Evolutionary conservation across 2,113 vertebrate species (phyloP).

Genomic region (Rhinoptilus africanus): DNA sequence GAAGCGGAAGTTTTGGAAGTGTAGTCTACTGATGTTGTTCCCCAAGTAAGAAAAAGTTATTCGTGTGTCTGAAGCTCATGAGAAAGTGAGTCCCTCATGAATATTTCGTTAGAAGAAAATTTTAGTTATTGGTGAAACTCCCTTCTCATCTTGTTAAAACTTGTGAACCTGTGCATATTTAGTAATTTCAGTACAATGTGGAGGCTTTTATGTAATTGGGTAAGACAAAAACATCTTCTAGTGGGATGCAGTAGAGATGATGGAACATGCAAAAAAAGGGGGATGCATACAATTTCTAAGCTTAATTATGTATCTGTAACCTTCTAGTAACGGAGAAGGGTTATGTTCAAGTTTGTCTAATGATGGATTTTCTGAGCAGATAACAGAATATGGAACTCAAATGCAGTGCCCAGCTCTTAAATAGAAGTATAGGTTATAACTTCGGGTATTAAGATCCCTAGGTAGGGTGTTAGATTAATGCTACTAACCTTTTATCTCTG

Average conservation of each 20-base stretch:
- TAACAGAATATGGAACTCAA: neutral
- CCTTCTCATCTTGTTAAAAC: neutral
- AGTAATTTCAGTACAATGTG: neutral
- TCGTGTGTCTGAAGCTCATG: neutral
- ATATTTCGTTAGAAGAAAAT: neutral
- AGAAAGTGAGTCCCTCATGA: neutral
- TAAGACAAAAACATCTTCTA: neutral
- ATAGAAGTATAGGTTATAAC: neutral
- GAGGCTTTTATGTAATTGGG: neutral
- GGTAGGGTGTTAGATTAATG: neutral
- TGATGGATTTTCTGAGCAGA: neutral
- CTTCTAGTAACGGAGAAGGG: neutral
- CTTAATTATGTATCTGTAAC: neutral
- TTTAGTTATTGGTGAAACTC: neutral
- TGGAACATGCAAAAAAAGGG: neutral
- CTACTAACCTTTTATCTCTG: neutral
- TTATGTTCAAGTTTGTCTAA: neutral
- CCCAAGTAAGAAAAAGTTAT: neutral
- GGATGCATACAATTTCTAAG: neutral
- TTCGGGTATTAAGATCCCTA: neutral
- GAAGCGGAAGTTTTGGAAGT: neutral
- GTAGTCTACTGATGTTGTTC: neutral
- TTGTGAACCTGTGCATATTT: neutral
- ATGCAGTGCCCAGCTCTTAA: neutral
- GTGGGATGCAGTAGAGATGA: neutral